Conservation (phyloP, 2,113 vertebrate genomes). For the Saguinus imperator region DNA sequence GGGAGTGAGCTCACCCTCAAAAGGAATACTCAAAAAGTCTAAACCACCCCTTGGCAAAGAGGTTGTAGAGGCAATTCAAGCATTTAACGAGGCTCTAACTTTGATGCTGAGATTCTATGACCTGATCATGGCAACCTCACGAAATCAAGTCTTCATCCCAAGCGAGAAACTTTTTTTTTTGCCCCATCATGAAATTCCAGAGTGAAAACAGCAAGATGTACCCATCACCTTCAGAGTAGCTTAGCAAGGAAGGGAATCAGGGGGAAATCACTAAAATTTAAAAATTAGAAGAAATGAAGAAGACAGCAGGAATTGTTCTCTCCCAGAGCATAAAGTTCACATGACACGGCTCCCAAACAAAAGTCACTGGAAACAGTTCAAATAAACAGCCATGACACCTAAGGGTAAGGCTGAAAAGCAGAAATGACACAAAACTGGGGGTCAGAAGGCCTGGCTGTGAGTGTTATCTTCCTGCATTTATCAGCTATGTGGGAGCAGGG, state of each 20-base stretch:
- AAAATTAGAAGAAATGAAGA: not conserved
- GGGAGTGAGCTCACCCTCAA: not conserved
- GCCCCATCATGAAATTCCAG: not conserved
- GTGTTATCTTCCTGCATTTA: accelerated
- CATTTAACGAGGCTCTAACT: not conserved
- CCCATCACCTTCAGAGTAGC: too few relatives aligned
- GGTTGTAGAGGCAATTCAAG: not conserved
- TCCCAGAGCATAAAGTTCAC: not conserved
- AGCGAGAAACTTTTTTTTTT: not conserved
- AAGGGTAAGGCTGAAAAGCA: not conserved
- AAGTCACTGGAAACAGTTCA: not conserved
- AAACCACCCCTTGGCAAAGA: not conserved
- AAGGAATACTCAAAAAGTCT: not conserved
- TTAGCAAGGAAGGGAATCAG: not conserved
- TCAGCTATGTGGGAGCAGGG: not conserved
- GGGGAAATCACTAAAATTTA: too few relatives aligned
- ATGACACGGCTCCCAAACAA: not conserved
- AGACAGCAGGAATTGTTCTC: not conserved
- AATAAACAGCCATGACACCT: not conserved
- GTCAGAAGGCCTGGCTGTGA: not conserved
- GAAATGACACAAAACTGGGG: not conserved
- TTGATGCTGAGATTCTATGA: not conserved
- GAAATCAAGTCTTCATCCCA: not conserved
- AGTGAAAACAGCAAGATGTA: not conserved
- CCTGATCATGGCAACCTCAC: not conserved